Evolutionary conservation across 2,113 vertebrate genomes (phyloP), one percentile per base, ranked within the genome.

Genomic region (Salvator merianae): DNA sequence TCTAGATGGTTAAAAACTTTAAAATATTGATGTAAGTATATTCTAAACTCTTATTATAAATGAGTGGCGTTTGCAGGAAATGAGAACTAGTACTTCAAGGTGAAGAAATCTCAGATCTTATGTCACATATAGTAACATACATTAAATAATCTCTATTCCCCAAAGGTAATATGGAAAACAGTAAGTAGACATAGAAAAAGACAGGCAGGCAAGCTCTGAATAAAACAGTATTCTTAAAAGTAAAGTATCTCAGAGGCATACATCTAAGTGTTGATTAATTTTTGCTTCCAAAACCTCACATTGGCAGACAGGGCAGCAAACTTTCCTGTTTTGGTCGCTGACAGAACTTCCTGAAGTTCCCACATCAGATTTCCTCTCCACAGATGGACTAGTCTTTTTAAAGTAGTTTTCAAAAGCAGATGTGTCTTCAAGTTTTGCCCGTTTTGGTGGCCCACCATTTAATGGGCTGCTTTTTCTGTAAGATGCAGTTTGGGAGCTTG

Each of bases 211-310:
- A 90, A 89, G 87, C 24, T 87, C 87, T 89, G 86, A 90, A 79
- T 22, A 76, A 87, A 87, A 72, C 7, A 73, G 20, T 0, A 2
- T 68, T 83, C 76, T 79, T 74, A 79, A 70, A 1, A 34, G 69
- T 78, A 83, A 10, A 5, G 5, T 73, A 77, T 18, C 80, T 14
- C 32, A 77, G 8, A 99, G 97, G 90, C 98, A 99, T 55, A 93
- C 88, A 77, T 99, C 98, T 26, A 99, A 94, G 90, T 99, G 98
- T 75, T 96, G 88, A 26, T 99, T 99, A 89, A 99, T 97, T 80
- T 95, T 87, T 20, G 96, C 90, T 88, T 97, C 96, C n/a, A 90
- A 87, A 85, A 99, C 93, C 12, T 95, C 88, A 0, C 47, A 47
- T 28, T 93, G 94, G 87, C 99, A 99, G 50, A 97, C 97, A 0